Conservation (phyloP, 2,888 invertebrate species). For the Cryptus armator region DNA sequence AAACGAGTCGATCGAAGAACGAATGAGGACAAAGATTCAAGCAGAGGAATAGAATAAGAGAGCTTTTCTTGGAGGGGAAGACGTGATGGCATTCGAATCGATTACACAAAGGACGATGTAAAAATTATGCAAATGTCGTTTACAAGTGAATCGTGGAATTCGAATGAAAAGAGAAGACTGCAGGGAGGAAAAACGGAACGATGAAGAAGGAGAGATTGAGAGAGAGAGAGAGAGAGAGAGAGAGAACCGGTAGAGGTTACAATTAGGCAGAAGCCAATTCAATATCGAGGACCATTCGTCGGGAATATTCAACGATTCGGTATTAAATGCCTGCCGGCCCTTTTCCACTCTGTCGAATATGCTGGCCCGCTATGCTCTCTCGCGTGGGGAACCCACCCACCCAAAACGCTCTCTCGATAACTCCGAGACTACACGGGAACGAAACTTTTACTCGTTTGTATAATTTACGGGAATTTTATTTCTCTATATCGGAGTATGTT, state of each 20-base stretch:
- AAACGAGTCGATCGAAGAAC: constrained; percentile 24
- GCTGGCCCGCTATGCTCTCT: constrained; percentile 31
- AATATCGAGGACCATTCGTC: constrained; percentile 83
- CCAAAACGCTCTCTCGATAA: constrained; percentile 49
- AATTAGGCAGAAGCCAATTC: constrained; percentile 84
- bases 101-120: constrained; percentile 81
- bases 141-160: constrained; percentile 79
- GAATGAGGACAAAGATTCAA: neutral
- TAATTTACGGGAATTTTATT: constrained; percentile 51
- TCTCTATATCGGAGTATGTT: neutral
- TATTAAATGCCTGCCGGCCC: constrained; percentile 82
- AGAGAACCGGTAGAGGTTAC: constrained; percentile 80
- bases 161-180: constrained; percentile 30
- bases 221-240: constrained; percentile 31
- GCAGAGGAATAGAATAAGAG: constrained; percentile 29
- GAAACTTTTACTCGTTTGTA: constrained; percentile 58
- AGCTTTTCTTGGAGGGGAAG: neutral
- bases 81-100: constrained; percentile 77
- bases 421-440: constrained; percentile 23
- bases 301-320: constrained; percentile 82
- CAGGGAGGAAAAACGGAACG: constrained; percentile 15
- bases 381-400: neutral
- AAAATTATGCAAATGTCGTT: constrained; percentile 84
- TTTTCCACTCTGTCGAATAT: constrained; percentile 78
- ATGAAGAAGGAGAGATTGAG: constrained; percentile 28